Evolutionary conservation across 2,113 vertebrate genomes (phyloP).

Genomic region (Muntiacus muntjak): DNA sequence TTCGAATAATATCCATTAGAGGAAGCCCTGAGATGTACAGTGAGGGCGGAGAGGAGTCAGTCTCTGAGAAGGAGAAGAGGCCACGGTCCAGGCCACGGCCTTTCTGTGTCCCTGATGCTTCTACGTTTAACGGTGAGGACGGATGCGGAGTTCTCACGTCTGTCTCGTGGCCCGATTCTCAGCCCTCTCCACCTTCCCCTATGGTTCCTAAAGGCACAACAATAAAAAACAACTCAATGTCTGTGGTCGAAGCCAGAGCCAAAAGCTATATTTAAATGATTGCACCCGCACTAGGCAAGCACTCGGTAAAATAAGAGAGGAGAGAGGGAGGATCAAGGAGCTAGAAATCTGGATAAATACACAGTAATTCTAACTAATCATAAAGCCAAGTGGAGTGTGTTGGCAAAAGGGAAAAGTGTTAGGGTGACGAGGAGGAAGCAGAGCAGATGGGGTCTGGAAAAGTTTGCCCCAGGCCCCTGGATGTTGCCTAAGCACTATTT

Average conservation of each 20-base stretch:
- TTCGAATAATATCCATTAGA: neutral
- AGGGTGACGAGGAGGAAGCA: slow-evolving; percentile 25
- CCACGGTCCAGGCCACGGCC: neutral
- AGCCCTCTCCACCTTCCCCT: slow-evolving; percentile 67
- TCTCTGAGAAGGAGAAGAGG: neutral
- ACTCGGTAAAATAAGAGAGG: slow-evolving; percentile 37
- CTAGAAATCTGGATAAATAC: slow-evolving; percentile 54
- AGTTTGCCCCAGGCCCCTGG: slow-evolving; percentile 41
- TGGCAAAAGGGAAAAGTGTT: slow-evolving; percentile 19
- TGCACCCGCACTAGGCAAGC: slow-evolving; percentile 41
- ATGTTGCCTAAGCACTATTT: slow-evolving; percentile 53
- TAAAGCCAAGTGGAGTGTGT: neutral
- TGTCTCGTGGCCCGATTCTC: slow-evolving; percentile 26
- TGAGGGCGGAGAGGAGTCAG: neutral
- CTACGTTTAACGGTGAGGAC: neutral
- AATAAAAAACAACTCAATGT: slow-evolving; percentile 71
- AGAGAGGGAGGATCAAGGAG: slow-evolving; percentile 24
- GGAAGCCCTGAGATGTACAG: neutral
- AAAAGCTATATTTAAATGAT: slow-evolving; percentile 65
- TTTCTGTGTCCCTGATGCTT: neutral
- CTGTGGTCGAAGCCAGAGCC: slow-evolving; percentile 69
- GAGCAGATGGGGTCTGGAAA: slow-evolving; percentile 34
- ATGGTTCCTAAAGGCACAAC: slow-evolving; percentile 64
- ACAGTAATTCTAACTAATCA: slow-evolving; percentile 26
- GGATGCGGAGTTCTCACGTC: slow-evolving; percentile 27